Evolutionary conservation across 2,888 invertebrate species (phyloP), one percentile per base, ranked within the genome.

Genomic region (Melitaea athalia): DNA sequence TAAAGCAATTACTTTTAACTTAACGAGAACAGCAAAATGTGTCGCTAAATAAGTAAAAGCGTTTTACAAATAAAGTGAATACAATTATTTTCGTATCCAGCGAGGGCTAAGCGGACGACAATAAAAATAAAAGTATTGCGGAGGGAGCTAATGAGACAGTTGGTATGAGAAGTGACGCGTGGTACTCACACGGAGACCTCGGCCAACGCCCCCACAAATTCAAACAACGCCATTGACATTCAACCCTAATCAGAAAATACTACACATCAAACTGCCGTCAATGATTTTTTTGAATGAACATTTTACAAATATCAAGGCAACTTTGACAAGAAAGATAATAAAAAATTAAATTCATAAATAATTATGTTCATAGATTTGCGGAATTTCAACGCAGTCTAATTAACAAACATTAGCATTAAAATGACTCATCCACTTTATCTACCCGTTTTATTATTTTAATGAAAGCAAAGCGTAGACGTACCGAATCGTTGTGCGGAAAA

Each of bases 91-190:
- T 80, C 79, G 84, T 84, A 84, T 81, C 76, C 77, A 82, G 80
- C 80, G 77, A 85, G 85, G 85, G 85, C 83, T 81, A 83, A 84
- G 85, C 79, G 77, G 76, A 74, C 72, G 69, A 38, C 72, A 82
- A 81, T 77, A 81, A 75, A 79, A 87, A 79, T 80, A 88, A 89
- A 89, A 86, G 80, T 74, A 81, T 78, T 81, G 81, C 80, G 75
- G 78, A 83, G 83, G 85, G 85, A 82, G 80, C 80, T 85, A 86
- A 88, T 84, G 84, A 87, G 85, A 83, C 81, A 76, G 80, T 84
- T 79, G 75, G 81, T 81, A 84, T 82, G 83, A 76, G 81, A 81
- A 78, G 76, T 77, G 75, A 74, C 74, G 73, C 73, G 74, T 75
- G 73, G 75, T 76, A 66, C 78, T 81, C 79, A 85, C 81, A 83